Evolutionary conservation across 37 sponge, comb jelly and placozoan genomes (phyloP), one percentile per base, ranked within the genome.

Genomic region (Ianthella basta): DNA sequence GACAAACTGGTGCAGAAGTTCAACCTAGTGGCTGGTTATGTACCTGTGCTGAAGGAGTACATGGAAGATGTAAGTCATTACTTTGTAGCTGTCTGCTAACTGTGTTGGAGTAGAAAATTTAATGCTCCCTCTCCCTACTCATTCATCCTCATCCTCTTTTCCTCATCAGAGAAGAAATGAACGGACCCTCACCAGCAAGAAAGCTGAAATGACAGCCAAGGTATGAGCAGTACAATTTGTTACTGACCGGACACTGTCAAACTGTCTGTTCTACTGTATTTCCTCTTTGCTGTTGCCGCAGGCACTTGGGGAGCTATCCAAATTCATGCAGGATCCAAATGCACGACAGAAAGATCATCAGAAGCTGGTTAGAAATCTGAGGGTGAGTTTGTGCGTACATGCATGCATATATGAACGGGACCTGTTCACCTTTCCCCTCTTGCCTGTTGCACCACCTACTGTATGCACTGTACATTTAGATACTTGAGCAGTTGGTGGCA

Each of bases 301-400:
- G 87, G 81, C 72, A 15, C 40, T 87, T 37, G 41, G 27, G 4
- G 82, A 87, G 41, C 70, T 87, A 1, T 54, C 79, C 57, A 61
- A 15, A 15, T 87, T 87, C 64, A 81, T 63, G 59, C 16, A 44
- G 18, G 81, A 70, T 20, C 37, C 80, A 18, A n/a, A 81, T 27
- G 57, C 85, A 23, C 55, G 80, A 12, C 40, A 69, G 70, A 94
- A 90, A 72, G 83, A 87, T 56, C 74, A 69, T 18, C 94, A 94
- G 77, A 94, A 94, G 64, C 82, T 94, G 40, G 67, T 94, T 1
- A 40, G 94, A 54, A 94, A 94, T 36, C 86, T 94, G 0, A 75
- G 88, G 36, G 88, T 88, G 41, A 87, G 82, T 44, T 44, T 44
- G 50, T 44, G 50, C 50, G 50, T 44, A 44, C 8, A 8, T 8